Percentiles rank a stretch among this genome's conserved stretches.
Evolutionary conservation across 2,113 vertebrate species (phyloP).

Genomic region (Puma concolor): DNA sequence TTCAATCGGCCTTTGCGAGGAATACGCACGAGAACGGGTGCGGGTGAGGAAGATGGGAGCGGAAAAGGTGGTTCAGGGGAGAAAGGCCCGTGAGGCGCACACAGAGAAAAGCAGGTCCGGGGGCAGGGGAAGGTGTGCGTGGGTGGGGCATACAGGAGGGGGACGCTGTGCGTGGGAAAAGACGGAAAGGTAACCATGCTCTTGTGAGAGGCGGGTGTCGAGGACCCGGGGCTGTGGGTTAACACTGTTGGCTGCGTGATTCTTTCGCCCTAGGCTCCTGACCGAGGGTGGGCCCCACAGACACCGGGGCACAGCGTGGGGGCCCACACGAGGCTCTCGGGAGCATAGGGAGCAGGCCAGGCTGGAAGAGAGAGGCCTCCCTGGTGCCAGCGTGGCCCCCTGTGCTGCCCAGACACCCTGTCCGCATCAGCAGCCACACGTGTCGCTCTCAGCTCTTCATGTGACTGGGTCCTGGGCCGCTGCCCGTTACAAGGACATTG

Average conservation of each 20-base stretch:
- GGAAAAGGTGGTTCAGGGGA: rapidly evolving
- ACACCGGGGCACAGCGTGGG: not conserved
- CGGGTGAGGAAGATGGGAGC: not conserved
- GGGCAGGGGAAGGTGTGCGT: not conserved
- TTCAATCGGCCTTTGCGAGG: rapidly evolving
- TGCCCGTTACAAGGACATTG: not conserved
- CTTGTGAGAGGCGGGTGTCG: rapidly evolving
- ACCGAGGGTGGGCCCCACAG: rapidly evolving
- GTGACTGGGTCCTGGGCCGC: not conserved
- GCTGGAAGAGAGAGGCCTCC: not conserved
- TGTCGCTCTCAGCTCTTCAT: not conserved
- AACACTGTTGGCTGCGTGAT: rapidly evolving
- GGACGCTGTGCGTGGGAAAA: not conserved
- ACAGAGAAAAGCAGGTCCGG: rapidly evolving
- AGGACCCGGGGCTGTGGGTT: rapidly evolving
- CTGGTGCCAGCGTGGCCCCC: not conserved
- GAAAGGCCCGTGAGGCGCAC: not conserved
- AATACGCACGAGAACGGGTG: not conserved
- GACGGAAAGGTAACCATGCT: too few relatives aligned
- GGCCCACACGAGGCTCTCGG: not conserved
- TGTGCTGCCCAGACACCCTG: too few relatives aligned
- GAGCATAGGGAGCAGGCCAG: rapidly evolving
- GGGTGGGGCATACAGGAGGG: too few relatives aligned
- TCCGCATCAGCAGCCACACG: rapidly evolving
- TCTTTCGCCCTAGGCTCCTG: not conserved